Percentiles rank a stretch among this genome's conserved stretches.
Conservation (phyloP, 2,888 invertebrate genomes). For the Erebia epiphron region DNA sequence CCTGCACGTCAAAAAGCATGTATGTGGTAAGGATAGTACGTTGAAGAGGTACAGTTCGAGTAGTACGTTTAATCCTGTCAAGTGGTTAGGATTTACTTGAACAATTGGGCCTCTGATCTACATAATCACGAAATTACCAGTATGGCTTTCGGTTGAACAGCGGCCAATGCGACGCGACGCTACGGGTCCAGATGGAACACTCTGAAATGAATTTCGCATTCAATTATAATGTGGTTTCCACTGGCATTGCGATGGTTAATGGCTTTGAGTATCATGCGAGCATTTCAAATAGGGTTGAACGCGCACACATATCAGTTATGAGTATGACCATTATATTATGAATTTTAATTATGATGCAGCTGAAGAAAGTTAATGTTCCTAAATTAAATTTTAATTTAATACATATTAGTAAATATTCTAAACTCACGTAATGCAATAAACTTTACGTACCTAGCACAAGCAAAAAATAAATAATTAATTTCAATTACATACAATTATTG, state of each 20-base stretch:
- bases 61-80: neutral
- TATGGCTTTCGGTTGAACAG: conserved; percentile 15
- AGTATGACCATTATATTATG: neutral
- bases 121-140: neutral
- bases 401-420: too few relatives aligned
- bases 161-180: conserved; percentile 4
- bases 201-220: conserved; percentile 26
- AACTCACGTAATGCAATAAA: too few relatives aligned
- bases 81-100: neutral
- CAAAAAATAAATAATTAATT: too few relatives aligned
- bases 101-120: neutral
- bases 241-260: conserved; percentile 12
- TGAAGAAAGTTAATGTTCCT: too few relatives aligned
- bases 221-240: conserved; percentile 29
- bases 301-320: neutral
- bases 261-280: neutral
- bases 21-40: too few relatives aligned
- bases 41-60: too few relatives aligned
- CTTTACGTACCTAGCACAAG: too few relatives aligned
- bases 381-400: too few relatives aligned
- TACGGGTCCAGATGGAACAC: conserved; percentile 3
- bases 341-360: too few relatives aligned
- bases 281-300: conserved; percentile 12
- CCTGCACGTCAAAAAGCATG: too few relatives aligned
- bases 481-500: too few relatives aligned